Evolutionary conservation across 2,888 invertebrate genomes (phyloP), one percentile per base, ranked within the genome.

Genomic region (Xanthia icteritia): DNA sequence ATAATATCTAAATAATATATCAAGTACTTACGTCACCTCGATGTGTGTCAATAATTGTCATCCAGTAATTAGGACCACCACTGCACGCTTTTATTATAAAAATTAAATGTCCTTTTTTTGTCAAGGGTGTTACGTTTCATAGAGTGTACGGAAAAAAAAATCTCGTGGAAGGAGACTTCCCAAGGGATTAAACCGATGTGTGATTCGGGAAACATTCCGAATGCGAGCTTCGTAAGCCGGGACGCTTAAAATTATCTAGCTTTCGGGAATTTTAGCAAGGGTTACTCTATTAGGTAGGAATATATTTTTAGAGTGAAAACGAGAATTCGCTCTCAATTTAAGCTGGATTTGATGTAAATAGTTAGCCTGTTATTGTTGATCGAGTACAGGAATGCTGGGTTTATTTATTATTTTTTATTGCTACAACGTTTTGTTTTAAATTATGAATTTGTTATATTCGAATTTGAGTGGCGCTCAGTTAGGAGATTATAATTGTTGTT

Each of bases 201-300:
- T 85, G 82, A 89, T 87, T 85, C 79, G 77, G 86, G 81, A 81
- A 85, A 79, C 78, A 83, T 88, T 88, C 75, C 66, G 73, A 86
- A 88, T 84, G 81, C 80, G 76, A 83, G 77, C 77, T 76, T 78
- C 77, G 83, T 86, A 83, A 89, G 84, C 86, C 72, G 72, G 70
- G 76, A 70, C 74, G 87, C 80, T 89, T 87, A 87, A 87, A 89
- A 88, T 90, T 88, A 87, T 88, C 87, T 88, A 84, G 87, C 84
- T 82, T 86, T 78, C 74, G 83, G 72, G 71, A 76, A 86, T 81
- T 86, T 84, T 76, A 77, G 63, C 79, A 71, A 77, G 70, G 75
- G 61, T 77, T 81, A 58, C 71, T 81, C 27, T 71, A 36, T 65
- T 86, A 78, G 66, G 23, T 80, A 79, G 17, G 58, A 15, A 63